Percentiles rank a stretch among this genome's conserved stretches.
Conservation (phyloP, 2,888 invertebrate genomes). For the Sinotaia quadrata region DNA sequence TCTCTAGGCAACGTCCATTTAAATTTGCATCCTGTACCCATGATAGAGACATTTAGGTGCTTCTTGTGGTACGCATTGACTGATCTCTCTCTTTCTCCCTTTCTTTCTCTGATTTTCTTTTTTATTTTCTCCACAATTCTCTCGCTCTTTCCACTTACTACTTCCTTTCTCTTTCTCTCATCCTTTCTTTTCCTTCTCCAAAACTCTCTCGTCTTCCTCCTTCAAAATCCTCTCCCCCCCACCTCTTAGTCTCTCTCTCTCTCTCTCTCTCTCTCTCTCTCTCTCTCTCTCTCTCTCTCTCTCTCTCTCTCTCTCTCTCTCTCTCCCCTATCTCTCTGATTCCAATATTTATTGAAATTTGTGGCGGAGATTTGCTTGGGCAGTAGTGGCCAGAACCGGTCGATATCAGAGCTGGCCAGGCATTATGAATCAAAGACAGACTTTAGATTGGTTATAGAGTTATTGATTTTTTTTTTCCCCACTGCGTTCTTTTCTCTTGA, state of each 20-base stretch:
- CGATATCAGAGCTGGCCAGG: neutral
- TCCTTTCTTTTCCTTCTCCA: conserved; percentile 4
- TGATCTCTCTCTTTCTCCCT: neutral
- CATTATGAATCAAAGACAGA: conserved; percentile 2
- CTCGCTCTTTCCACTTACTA: neutral
- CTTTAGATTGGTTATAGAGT: conserved; percentile 2
- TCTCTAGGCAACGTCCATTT: neutral
- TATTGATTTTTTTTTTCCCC: neutral
- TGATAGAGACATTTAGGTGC: conserved; percentile 9
- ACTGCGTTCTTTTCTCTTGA: no score
- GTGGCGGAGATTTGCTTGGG: conserved; percentile 14
- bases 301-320: neutral
- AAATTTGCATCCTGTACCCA: conserved; percentile 7
- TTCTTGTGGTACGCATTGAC: neutral
- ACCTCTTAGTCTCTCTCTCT: no score
- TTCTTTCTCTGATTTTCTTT: no score
- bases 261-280: neutral
- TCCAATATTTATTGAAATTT: conserved; percentile 34
- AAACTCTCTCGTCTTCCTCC: neutral
- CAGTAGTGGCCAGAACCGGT: neutral
- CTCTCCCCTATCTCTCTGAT: neutral
- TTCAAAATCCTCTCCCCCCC: no score
- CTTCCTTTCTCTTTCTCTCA: neutral
- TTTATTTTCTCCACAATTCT: neutral
- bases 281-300: conserved; percentile 1